phyloP scores from a whole-genome alignment of 2,113 vertebrate genomes.

The Gambusia holbrooki region DNA sequence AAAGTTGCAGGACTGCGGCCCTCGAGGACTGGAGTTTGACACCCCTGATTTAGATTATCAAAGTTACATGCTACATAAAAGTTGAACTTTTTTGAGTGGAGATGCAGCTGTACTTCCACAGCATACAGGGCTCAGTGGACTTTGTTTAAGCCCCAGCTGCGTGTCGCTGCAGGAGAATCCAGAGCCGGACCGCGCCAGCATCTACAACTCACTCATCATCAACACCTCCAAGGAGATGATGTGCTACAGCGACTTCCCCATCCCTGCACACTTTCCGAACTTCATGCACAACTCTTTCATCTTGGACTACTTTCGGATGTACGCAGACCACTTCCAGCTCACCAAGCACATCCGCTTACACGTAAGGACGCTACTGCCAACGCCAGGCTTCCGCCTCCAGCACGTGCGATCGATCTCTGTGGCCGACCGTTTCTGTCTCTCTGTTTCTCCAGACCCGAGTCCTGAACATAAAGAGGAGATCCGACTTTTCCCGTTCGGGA shows the following conservation, averaged over 20 bases:
- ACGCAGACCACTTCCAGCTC: conserved; percentile 86
- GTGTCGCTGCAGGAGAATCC: conserved; percentile 80
- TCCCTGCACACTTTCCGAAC: conserved; percentile 88
- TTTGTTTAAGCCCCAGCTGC: background rate
- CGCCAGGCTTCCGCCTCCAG: background rate
- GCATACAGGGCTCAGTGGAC: background rate
- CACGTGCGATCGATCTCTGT: background rate
- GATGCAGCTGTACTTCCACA: background rate
- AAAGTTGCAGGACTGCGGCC: no score
- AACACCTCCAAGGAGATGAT: conserved; percentile 97
- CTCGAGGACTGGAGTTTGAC: no score
- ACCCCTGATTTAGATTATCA: no score
- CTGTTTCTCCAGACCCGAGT: conserved; percentile 81
- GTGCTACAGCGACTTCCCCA: conserved; percentile 92
- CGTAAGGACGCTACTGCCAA: conserved; percentile 68
- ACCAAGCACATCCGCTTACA: conserved; percentile 83
- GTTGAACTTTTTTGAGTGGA: background rate
- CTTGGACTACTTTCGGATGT: conserved; percentile 89
- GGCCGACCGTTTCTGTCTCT: conserved; percentile 6
- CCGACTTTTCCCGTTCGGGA: conserved; percentile 84
- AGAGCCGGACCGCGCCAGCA: conserved; percentile 86
- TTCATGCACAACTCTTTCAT: conserved; percentile 91
- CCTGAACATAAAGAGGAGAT: conserved; percentile 76
- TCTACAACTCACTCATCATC: conserved; percentile 90
- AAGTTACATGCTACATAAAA: no score